Conservation (phyloP, 2,113 vertebrate genomes). For the Dunckerocampus dactyliophorus region DNA sequence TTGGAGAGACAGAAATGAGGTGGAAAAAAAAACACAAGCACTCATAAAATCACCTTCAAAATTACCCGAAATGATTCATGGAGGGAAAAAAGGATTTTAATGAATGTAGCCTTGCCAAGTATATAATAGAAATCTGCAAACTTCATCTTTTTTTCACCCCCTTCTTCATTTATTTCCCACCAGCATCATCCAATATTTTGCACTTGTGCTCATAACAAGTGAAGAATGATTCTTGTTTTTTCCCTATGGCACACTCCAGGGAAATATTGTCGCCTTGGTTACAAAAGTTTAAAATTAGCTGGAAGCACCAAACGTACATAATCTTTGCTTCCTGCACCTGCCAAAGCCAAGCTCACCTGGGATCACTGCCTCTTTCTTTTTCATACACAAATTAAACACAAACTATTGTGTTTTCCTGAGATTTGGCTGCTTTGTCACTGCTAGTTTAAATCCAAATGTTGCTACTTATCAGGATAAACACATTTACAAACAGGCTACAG, state of each 20-base stretch:
- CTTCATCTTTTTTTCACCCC: background rate
- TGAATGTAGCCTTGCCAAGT: background rate
- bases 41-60: background rate
- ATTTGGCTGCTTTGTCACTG: background rate
- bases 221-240: background rate
- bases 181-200: background rate
- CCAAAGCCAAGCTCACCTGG: background rate
- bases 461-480: too few species aligned
- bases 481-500: too few species aligned
- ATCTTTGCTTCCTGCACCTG: background rate
- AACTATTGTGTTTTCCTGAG: background rate
- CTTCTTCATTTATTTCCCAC: background rate
- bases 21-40: too few species aligned
- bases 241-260: background rate
- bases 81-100: background rate
- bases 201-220: background rate
- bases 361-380: background rate
- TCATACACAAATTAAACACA: background rate
- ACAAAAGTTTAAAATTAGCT: constrained; percentile 8
- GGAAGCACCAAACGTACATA: background rate
- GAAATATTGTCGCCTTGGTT: constrained; percentile 5
- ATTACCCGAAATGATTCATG: background rate
- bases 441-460: too few species aligned
- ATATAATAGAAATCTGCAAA: background rate
- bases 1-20: background rate